These are phyloP conservation scores for Zaprionus africanus DNA, from an alignment of 1,140 invertebrate species.

Conservation along the genomic window DNA sequence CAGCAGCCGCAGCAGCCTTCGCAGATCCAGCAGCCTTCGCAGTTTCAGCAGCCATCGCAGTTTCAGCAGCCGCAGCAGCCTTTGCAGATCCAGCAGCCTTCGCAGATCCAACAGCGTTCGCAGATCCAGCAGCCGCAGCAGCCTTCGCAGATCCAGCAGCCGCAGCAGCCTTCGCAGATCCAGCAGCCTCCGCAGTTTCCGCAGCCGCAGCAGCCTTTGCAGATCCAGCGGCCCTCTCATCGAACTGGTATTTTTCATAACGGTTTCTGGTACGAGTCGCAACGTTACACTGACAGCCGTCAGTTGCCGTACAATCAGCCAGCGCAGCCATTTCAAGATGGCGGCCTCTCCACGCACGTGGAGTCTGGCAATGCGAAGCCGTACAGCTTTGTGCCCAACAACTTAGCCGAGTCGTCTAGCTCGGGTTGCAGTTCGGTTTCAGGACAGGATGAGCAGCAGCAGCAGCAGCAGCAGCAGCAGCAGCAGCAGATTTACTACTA, in stretches of 20 bases:
- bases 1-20: too few species aligned
- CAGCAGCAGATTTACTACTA: background rate
- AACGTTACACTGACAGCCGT: background rate
- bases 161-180: too few species aligned
- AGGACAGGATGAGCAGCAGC: background rate
- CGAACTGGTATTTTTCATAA: conserved; percentile 5
- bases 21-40: too few species aligned
- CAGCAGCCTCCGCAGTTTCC: too few species aligned
- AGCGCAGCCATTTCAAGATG: background rate
- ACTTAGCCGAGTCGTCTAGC: background rate
- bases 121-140: too few species aligned
- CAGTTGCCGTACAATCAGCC: background rate
- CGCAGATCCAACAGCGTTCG: too few species aligned
- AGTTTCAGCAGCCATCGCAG: too few species aligned
- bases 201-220: too few species aligned
- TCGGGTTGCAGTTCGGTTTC: background rate
- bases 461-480: background rate
- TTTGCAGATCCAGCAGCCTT: background rate
- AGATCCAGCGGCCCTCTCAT: too few species aligned
- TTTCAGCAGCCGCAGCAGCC: too few species aligned
- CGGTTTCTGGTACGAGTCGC: conserved; percentile 1
- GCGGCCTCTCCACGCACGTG: background rate
- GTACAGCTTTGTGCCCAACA: background rate
- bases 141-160: background rate
- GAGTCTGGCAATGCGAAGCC: background rate